Evolutionary conservation across 2,113 vertebrate species (phyloP).

Genomic region (Melanostigma gelatinosum): DNA sequence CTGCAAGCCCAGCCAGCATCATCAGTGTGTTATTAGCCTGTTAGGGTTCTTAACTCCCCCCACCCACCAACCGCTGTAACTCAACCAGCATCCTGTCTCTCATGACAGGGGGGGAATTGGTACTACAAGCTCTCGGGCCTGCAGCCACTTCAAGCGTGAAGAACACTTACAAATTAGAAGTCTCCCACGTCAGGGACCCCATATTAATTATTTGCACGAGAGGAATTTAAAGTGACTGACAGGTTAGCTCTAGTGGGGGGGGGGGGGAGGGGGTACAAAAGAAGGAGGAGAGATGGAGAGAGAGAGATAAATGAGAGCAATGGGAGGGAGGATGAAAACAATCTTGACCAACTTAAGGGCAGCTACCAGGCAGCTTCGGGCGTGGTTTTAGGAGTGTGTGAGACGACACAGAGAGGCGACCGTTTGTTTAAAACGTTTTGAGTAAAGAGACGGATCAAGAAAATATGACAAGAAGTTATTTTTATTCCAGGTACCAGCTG

Average conservation of each 20-base stretch:
- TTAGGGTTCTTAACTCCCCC: conserved; percentile 68
- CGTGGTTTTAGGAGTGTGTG: too few species aligned
- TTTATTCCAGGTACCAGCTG: background rate
- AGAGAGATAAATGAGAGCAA: conserved; percentile 57
- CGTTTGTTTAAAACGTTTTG: too few species aligned
- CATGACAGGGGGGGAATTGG: conserved; percentile 80
- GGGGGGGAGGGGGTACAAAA: conserved; percentile 5
- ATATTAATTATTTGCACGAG: conserved; percentile 84
- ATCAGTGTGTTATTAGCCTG: conserved; percentile 79
- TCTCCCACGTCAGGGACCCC: conserved; percentile 75
- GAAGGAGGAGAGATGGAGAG: conserved; percentile 16
- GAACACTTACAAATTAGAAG: conserved; percentile 85
- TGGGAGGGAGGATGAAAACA: conserved; percentile 63
- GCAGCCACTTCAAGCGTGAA: conserved; percentile 81
- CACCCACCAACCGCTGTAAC: conserved; percentile 63
- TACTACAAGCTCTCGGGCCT: conserved; percentile 80
- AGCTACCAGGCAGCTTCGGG: too few species aligned
- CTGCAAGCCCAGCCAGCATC: conserved; percentile 67
- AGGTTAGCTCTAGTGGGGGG: conserved; percentile 73
- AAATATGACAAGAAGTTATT: background rate
- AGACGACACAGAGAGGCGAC: too few species aligned
- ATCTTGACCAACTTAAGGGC: conserved; percentile 74
- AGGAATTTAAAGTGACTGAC: conserved; percentile 83
- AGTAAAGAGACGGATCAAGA: background rate
- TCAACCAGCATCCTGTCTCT: conserved; percentile 76